phyloP scores from a whole-genome alignment of 2,797 vertebrate genomes.

The Schizopygopsis malacanthus region DNA sequence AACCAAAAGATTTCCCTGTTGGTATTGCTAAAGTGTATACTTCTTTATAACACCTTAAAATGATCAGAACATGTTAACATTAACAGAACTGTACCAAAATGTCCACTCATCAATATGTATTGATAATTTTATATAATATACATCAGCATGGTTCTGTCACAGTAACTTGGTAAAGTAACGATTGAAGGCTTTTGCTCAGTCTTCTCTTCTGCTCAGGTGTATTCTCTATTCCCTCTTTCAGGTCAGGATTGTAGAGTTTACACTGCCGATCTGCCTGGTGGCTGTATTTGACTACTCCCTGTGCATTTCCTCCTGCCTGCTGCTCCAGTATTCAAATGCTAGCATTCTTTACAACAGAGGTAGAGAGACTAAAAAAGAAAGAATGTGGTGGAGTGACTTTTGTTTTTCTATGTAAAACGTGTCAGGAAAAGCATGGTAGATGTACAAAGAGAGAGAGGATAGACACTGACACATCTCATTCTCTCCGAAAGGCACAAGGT shows the following conservation, averaged over 20 bases:
- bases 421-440: neutral
- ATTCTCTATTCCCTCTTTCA: neutral
- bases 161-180: neutral
- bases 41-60: neutral
- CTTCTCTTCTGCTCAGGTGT: neutral
- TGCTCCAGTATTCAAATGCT: conserved; percentile 66
- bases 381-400: neutral
- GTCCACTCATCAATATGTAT: neutral
- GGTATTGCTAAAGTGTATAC: neutral
- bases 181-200: neutral
- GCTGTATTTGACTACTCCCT: conserved; percentile 61
- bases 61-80: neutral
- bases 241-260: conserved; percentile 34
- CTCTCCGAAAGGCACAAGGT: neutral
- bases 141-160: neutral
- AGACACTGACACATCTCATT: neutral
- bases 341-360: conserved; percentile 7
- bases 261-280: conserved; percentile 12
- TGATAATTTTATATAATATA: neutral
- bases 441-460: neutral
- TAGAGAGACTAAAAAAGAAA: neutral
- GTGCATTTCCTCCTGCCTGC: conserved; percentile 64
- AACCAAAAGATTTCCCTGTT: neutral
- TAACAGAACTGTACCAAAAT: neutral
- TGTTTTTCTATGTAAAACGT: conserved; percentile 32